Evolutionary conservation across 23 tunicate genomes (phyloP), one percentile per base, ranked within the genome.

Genomic region (Trididemnum clinides): DNA sequence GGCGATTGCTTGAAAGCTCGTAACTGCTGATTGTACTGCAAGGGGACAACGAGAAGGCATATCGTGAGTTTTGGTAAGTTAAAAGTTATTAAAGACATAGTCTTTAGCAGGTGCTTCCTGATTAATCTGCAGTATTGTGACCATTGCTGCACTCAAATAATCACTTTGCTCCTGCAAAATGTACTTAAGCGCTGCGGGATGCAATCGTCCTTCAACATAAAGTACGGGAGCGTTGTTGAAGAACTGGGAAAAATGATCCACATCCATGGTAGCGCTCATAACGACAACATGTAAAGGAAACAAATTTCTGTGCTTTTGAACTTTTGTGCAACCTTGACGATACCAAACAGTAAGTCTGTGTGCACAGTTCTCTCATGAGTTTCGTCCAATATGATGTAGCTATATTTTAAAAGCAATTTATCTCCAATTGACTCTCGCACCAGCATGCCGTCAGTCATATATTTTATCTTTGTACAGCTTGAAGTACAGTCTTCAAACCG

Each of bases 261-360:
- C 90, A 80, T 94, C 98, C 98, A 94, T 94, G 30, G 98, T 94
- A 23, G 98, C 98, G 34, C 95, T 89, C 98, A 94, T 94, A 21
- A 94, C 82, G 32, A 94, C 81, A 28, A 94, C 35, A 58, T 81
- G 81, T 10, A 94, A 64, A 22, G 81, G 85, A 21, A 50, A 21
- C 64, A 34, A 22, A 30, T 64, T 74, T 51, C 74, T 64, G 23
- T 64, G 33, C 54, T 85, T 74, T 75, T 94, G 36, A 12, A 71
- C 51, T 84, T 85, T 76, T 94, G 98, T 2, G 98, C 98, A 0
- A 36, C 34, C 64, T 94, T 94, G 19, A 82, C 94, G 28, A 94
- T 81, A 10, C 98, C 98, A 85, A 94, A 94, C 32, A 94, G 66
- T 1, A 94, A 82, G 82, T 94, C 98, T 37, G 98, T 94, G 33